A percentile compares a stretch with the other conserved stretches of the same genome.
phyloP scores from a whole-genome alignment of 1,140 invertebrate species.

The Panagrolaimus sp. region DNA sequence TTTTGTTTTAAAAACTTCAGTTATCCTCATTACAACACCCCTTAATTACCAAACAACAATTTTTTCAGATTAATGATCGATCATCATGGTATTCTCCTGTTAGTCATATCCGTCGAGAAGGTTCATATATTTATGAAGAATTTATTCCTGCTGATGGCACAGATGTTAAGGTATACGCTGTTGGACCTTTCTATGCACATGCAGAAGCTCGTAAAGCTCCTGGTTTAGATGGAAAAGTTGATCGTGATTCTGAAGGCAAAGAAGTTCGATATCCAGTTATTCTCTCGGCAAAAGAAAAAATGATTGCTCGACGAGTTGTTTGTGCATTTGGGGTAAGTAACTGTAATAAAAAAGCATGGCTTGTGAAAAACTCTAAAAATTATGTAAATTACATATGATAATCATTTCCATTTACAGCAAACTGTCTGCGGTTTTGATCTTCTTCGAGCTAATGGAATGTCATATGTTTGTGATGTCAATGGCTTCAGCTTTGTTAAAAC shows the following conservation, averaged over 20 bases:
- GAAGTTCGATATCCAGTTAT: constrained; percentile 98
- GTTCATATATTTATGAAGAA: constrained; percentile 97
- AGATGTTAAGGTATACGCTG: constrained; percentile 82
- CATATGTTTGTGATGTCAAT: constrained; percentile 93
- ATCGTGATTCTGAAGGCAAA: constrained; percentile 93
- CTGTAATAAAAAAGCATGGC: no score
- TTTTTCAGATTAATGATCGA: constrained; percentile 80
- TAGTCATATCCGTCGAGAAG: constrained; percentile 86
- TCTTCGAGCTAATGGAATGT: constrained; percentile 90
- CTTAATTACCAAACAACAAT: constrained; percentile 4
- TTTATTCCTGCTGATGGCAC: constrained; percentile 99
- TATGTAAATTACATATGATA: no score
- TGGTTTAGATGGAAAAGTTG: constrained; percentile 78
- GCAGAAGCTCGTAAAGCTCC: constrained; percentile 95
- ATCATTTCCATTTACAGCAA: constrained; percentile 65
- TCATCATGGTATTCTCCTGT: constrained; percentile 96
- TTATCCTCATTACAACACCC: not conserved
- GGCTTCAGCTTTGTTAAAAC: constrained; percentile 99
- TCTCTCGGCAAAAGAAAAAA: constrained; percentile 89
- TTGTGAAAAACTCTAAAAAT: no score
- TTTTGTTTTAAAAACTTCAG: not conserved
- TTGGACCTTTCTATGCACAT: constrained; percentile 96
- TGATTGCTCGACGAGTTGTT: constrained; percentile 97
- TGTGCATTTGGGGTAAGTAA: constrained; percentile 78
- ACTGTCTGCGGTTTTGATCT: constrained; percentile 99